Evolutionary conservation across 2,888 invertebrate species (phyloP).

Genomic region (Lathronympha strigana): DNA sequence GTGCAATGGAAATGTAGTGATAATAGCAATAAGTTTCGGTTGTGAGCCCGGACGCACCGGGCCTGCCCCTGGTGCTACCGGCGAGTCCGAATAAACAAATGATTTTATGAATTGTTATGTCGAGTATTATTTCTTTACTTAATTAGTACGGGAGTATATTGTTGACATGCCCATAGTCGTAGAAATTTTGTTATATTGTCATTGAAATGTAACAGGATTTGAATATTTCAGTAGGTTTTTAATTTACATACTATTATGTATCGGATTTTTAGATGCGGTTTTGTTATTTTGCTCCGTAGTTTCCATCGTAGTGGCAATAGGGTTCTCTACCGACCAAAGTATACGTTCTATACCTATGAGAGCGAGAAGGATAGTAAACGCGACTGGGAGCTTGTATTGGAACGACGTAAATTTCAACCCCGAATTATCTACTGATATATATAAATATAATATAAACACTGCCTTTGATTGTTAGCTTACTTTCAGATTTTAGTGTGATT

Average conservation of each 20-base stretch:
- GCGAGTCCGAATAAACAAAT: slow-evolving; percentile 59
- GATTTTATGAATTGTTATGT: slow-evolving; percentile 77
- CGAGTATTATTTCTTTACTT: slow-evolving; percentile 76
- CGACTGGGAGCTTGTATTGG: background rate
- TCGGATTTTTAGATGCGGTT: slow-evolving; percentile 5
- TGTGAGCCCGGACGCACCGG: slow-evolving; percentile 74
- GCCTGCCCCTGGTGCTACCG: slow-evolving; percentile 62
- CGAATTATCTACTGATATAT: slow-evolving; percentile 42
- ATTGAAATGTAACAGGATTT: slow-evolving; percentile 79
- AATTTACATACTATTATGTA: background rate
- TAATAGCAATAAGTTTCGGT: slow-evolving; percentile 83
- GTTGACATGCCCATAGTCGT: slow-evolving; percentile 70
- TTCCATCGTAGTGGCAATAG: background rate
- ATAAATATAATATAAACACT: slow-evolving; percentile 61
- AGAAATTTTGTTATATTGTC: slow-evolving; percentile 77
- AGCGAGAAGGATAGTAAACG: background rate
- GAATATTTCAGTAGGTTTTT: slow-evolving; percentile 45
- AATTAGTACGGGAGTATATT: slow-evolving; percentile 71
- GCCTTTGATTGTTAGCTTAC: slow-evolving; percentile 63
- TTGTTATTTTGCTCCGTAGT: slow-evolving; percentile 13
- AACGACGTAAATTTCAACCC: slow-evolving; percentile 18
- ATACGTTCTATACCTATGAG: background rate
- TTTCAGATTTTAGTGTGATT: slow-evolving; percentile 67
- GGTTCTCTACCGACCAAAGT: background rate
- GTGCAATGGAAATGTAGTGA: slow-evolving; percentile 79